phyloP scores from a whole-genome alignment of 2,888 invertebrate genomes.

The Hydrotaea cyrtoneurina region DNA sequence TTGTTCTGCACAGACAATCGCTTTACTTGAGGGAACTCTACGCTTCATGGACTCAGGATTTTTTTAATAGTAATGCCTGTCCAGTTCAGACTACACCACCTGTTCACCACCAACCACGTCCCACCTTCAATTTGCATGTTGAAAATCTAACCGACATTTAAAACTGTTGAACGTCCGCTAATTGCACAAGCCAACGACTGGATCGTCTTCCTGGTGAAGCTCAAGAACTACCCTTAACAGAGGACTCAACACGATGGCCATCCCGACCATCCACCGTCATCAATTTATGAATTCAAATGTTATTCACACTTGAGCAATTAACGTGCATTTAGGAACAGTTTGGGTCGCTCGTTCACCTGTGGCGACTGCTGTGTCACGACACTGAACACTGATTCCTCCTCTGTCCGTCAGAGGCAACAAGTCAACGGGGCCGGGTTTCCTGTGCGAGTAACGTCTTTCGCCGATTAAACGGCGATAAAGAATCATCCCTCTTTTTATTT shows the following conservation, averaged over 20 bases:
- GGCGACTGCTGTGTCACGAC: background rate
- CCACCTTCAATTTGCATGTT: background rate
- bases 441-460: slow-evolving; percentile 56
- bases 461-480: background rate
- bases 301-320: slow-evolving; percentile 66
- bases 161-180: background rate
- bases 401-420: background rate
- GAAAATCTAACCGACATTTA: background rate
- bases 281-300: slow-evolving; percentile 59
- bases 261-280: slow-evolving; percentile 45
- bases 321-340: slow-evolving; percentile 42
- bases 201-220: too few relatives aligned
- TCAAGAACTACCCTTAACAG: background rate
- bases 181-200: background rate
- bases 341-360: background rate
- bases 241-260: slow-evolving; percentile 47
- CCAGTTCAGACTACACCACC: background rate
- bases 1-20: too few relatives aligned
- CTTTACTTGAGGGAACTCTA: too few relatives aligned
- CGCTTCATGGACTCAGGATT: too few relatives aligned
- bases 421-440: slow-evolving; percentile 10
- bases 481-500: slow-evolving; percentile 13
- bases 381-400: slow-evolving; percentile 54
- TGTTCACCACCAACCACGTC: background rate
- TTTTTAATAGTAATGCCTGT: too few relatives aligned